phyloP scores from a whole-genome alignment of 2,797 vertebrate genomes.

The Sphenodon punctatus region DNA sequence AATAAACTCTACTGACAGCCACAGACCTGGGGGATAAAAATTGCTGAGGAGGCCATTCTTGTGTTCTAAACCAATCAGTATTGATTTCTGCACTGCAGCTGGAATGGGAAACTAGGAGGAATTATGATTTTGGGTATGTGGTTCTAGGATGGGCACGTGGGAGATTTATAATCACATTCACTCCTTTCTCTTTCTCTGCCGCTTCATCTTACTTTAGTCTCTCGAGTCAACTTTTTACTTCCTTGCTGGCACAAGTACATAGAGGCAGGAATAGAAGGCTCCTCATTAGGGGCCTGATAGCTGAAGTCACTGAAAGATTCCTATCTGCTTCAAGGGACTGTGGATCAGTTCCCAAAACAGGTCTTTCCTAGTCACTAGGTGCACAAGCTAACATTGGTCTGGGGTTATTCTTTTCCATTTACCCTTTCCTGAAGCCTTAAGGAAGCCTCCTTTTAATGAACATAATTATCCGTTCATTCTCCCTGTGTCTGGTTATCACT shows the following conservation, averaged over 20 bases:
- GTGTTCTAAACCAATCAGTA: neutral
- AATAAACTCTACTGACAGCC: neutral
- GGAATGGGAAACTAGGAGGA: neutral
- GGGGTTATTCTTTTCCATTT: neutral
- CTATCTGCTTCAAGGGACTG: neutral
- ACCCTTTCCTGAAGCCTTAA: neutral
- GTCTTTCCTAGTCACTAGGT: neutral
- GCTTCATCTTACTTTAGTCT: neutral
- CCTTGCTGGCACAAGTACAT: fast-evolving
- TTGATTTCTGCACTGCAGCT: neutral
- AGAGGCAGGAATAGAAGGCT: neutral
- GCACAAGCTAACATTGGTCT: neutral
- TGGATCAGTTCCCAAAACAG: neutral
- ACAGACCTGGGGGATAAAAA: neutral
- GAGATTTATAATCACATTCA: neutral
- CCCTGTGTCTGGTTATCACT: neutral
- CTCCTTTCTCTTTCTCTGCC: neutral
- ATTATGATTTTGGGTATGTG: neutral
- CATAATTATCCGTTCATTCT: neutral
- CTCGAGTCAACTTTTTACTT: fast-evolving
- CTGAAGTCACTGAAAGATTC: neutral
- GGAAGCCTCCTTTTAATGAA: neutral
- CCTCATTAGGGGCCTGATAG: no score
- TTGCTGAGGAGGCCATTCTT: neutral
- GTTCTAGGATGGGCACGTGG: fast-evolving